Base-by-base conservation (phyloP, 2,113 vertebrate genomes). In the Regulus satrapa region DNA sequence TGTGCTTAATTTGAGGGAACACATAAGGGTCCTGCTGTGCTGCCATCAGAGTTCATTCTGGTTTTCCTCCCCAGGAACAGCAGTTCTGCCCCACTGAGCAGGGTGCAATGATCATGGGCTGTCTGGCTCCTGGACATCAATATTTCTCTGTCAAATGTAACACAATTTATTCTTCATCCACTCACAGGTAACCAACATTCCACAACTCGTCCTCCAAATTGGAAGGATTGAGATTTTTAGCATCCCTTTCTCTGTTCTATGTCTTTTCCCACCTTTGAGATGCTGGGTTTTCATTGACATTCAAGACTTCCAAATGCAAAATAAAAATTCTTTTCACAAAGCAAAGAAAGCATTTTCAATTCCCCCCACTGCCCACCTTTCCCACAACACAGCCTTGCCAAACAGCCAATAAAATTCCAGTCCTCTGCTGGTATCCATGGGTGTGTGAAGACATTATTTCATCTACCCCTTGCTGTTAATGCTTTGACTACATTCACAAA, bases 341-440 rank as follows among this genome's bases (percentile, higher is more conserved):
- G 63, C n/a, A 88, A 61, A 79, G 28, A 41, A 81, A 64, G 19
- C 9, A 31, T 4, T 3, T 69, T 31, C 41, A 36, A 4, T 38
- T 29, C 2, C 24, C 15, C 4, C 29, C 2, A 0, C 18, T 8
- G 1, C 24, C 24, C 0, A 0, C 31, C 20, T 68, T 34, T 81
- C 51, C 41, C 1, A 0, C 19, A 38, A 69, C 36, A 49, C 8
- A 36, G 19, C 23, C 48, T 72, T 5, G 1, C 17, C 71, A 92
- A 85, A 48, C 3, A 76, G 31, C 25, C 1, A 5, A 25, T 12
- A 54, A 84, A 58, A 71, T n/a, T 41, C 38, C 64, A 51, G 3
- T 48, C 5, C 26, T 71, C 58, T 54, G 32, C 41, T 80, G 76
- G 5, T 18, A 58, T 46, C 68, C 32, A 19, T 13, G 14, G 12